Conservation (phyloP, 2,797 vertebrate species). For the Chlorospingus semifuscus region DNA sequence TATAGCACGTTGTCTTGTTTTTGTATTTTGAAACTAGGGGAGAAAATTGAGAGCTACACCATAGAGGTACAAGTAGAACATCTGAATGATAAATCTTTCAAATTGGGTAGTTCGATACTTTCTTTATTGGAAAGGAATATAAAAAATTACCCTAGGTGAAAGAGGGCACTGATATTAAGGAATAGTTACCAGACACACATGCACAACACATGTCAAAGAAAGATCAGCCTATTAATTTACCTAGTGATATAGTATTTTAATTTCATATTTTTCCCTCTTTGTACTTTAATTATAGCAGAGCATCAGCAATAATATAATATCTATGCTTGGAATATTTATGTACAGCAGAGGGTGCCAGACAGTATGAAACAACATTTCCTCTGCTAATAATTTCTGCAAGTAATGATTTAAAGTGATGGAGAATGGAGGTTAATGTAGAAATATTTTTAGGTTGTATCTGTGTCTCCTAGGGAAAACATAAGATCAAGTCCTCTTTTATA, state of each 20-base stretch:
- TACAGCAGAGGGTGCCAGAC: constrained; percentile 17
- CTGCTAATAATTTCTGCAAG: neutral
- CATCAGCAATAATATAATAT: neutral
- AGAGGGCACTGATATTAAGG: neutral
- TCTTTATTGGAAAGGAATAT: neutral
- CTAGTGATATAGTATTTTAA: neutral
- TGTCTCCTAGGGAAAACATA: neutral
- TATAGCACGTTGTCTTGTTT: neutral
- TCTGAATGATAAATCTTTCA: neutral
- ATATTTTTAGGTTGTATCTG: neutral
- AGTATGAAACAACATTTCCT: neutral
- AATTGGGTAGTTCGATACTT: too few relatives aligned
- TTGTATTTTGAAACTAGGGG: neutral
- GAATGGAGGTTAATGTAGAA: neutral
- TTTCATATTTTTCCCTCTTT: neutral
- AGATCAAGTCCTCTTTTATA: neutral
- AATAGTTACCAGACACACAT: neutral
- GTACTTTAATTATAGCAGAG: neutral
- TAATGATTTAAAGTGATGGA: neutral
- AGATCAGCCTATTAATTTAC: neutral
- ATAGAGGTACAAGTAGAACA: neutral
- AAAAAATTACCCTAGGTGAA: neutral
- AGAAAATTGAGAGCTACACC: neutral
- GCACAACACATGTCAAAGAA: neutral
- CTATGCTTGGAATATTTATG: neutral